Evolutionary conservation across 2,113 vertebrate genomes (phyloP).

Genomic region (Paralichthys olivaceus): DNA sequence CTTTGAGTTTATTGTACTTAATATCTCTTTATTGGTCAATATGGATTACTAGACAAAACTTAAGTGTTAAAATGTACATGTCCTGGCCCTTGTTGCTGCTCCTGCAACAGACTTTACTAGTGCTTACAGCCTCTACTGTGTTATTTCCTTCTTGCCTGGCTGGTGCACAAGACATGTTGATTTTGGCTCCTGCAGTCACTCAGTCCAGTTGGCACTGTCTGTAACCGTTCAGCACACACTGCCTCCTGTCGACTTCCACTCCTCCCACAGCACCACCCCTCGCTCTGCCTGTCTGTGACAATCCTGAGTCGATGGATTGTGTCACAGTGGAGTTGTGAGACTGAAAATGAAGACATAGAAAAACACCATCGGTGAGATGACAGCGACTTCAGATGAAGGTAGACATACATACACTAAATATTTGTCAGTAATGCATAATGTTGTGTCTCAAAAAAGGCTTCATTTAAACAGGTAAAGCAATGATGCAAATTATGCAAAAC

Average conservation of each 20-base stretch:
- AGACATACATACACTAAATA: neutral
- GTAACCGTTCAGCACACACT: conserved; percentile 63
- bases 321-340: conserved; percentile 19
- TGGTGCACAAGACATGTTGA: conserved; percentile 70
- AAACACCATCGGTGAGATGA: too few relatives aligned
- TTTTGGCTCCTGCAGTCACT: conserved; percentile 71
- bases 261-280: conserved; percentile 49
- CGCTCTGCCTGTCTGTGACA: conserved; percentile 46
- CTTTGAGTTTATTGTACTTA: neutral
- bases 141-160: conserved; percentile 61
- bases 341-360: neutral
- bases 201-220: conserved; percentile 66
- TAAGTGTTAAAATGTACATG: conserved; percentile 11
- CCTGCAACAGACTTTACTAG: conserved; percentile 19
- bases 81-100: conserved; percentile 6
- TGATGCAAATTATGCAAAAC: neutral
- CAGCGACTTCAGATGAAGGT: too few relatives aligned
- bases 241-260: conserved; percentile 60
- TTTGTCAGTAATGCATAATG: too few relatives aligned
- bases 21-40: too few relatives aligned
- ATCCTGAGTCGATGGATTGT: conserved; percentile 29
- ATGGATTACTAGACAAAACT: too few relatives aligned
- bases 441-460: too few relatives aligned
- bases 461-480: too few relatives aligned
- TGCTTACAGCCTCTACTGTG: conserved; percentile 39